phyloP scores from a whole-genome alignment of 1,140 invertebrate genomes.

The Chelonus insularis region DNA sequence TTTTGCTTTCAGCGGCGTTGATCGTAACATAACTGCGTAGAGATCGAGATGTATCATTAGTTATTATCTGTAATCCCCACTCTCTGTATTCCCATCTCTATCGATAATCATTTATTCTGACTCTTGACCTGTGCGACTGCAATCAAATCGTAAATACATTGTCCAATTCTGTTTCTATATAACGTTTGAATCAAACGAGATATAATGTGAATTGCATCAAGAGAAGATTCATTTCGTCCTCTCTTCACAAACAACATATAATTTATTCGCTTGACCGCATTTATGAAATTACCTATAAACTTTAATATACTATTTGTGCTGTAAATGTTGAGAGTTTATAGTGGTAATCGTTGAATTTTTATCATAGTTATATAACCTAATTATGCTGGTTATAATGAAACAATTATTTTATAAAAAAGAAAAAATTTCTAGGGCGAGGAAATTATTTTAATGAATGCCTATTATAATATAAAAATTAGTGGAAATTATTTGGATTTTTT shows the following conservation, averaged over 20 bases:
- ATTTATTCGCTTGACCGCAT: slow-evolving; percentile 4
- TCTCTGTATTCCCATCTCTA: slow-evolving; percentile 40
- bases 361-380: too few relatives aligned
- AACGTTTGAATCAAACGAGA: slow-evolving; percentile 44
- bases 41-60: slow-evolving; percentile 48
- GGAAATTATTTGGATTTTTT: too few relatives aligned
- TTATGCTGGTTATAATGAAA: too few relatives aligned
- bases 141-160: slow-evolving; percentile 52
- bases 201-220: background rate
- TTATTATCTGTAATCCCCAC: slow-evolving; percentile 50
- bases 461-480: too few relatives aligned
- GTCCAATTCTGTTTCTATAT: slow-evolving; percentile 48
- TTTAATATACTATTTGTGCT: background rate
- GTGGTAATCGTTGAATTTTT: too few relatives aligned
- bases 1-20: background rate
- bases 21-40: slow-evolving; percentile 9
- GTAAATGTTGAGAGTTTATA: background rate
- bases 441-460: too few relatives aligned
- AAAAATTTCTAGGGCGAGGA: too few relatives aligned
- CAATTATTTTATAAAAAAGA: too few relatives aligned
- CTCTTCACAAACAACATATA: background rate
- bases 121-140: slow-evolving; percentile 50
- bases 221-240: background rate
- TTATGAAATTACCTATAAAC: slow-evolving; percentile 5
- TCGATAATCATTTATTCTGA: slow-evolving; percentile 48